Evolutionary conservation across 2,113 vertebrate species (phyloP), one percentile per base, ranked within the genome.

Genomic region (Pygoscelis antarcticus): DNA sequence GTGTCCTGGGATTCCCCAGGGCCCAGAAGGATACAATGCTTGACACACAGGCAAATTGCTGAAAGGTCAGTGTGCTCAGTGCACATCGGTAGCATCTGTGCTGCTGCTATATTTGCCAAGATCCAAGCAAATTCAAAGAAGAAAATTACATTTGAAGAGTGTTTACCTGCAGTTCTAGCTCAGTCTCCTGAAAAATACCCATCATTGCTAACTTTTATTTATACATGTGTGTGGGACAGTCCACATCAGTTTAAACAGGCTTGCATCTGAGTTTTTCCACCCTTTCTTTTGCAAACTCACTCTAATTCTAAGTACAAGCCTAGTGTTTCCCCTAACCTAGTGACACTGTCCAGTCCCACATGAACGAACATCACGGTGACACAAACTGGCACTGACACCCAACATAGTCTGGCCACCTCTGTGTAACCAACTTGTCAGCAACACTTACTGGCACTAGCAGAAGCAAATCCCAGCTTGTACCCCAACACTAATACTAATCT

Each of bases 301-400:
- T 23, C 25, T 83, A 49, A 42, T 84, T 65, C 36, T 27, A 68
- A 80, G 18, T 21, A 52, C 8, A 66, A 94, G 46, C 18, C 66
- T 23, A 61, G 13, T 2, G 1, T 74, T 70, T 49, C 42, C 51
- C 11, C 49, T 54, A 38, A 57, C 10, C 15, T 29, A 55, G 40
- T 57, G 25, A 70, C 36, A 47, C 26, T 10, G 1, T 29, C 16
- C 46, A 46, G 46, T 15, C 51, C 30, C 72, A 78, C 68, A 5
- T 2, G 11, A 30, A 21, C 0, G 0, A 38, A 18, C 49, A 65
- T 13, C 14, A 52, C 0, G 2, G 34, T 70, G 64, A 65, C 49
- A 65, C 17, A 86, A 52, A 65, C 34, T 34, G 49, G 44, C 58
- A 10, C 71, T 68, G 57, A 51, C 66, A 72, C 11, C 5, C 27